Base-by-base conservation (phyloP, 2,888 invertebrate species). In the Apocheima hispidaria region DNA sequence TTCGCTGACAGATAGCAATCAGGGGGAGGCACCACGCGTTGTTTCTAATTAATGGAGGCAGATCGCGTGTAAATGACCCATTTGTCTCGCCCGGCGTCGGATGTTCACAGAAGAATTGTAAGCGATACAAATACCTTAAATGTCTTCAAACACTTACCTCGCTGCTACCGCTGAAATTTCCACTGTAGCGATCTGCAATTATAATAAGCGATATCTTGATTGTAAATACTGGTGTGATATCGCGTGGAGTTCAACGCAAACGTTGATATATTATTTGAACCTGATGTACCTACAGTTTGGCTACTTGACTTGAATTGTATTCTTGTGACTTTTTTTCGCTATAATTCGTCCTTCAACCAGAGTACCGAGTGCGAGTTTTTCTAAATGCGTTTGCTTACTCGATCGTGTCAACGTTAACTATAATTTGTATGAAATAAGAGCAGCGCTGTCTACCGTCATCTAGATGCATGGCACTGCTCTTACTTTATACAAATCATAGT, bases 121-220 rank as follows among this genome's bases (percentile, higher is more conserved):
- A 87, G 89, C 88, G 88, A 88, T 88, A 87, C 88, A 87, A 88
- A 88, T 88, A 82, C 84, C 83, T 84, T 86, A 86, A 87, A 88
- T 84, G 84, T 87, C 87, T 86, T 86, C 84, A 84, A 86, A 88
- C 87, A 87, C 87, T 87, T 84, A 82, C 79, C 78, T 74, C 67
- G 71, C 77, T 75, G 73, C 78, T 77, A 70, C 77, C 71, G 74
- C 73, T 83, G 75, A 83, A 82, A 78, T 77, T 80, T 78, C 77
- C 74, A 79, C 73, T 72, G 70, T 66, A 65, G 68, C 85, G 69
- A 84, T 84, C 83, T 86, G 78, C 85, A 86, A 86, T 87, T 85
- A 84, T 87, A 84, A 87, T 84, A 84, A 81, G 86, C 82, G 83
- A 74, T 81, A 81, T 80, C 83, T 78, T 75, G 83, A 84, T 84